Evolutionary conservation across 1,140 invertebrate species (phyloP).

Genomic region (Drosophila jambulina): DNA sequence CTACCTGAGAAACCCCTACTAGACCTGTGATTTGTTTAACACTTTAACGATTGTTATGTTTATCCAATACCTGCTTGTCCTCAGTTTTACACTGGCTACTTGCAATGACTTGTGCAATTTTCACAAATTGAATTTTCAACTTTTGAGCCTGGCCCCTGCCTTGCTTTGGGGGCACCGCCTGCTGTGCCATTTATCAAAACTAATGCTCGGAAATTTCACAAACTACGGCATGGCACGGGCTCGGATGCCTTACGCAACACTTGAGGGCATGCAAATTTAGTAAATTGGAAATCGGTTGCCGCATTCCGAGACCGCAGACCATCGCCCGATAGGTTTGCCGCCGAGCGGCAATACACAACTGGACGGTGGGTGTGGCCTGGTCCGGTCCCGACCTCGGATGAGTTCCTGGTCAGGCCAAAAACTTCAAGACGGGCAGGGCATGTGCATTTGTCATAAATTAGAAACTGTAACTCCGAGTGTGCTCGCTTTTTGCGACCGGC

Average conservation of each 20-base stretch:
- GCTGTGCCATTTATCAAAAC: slow-evolving; percentile 63
- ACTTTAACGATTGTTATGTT: too few relatives aligned
- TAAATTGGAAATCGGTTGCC: slow-evolving; percentile 75
- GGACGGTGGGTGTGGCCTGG: slow-evolving; percentile 22
- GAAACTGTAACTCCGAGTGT: slow-evolving; percentile 73
- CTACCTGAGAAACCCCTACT: too few relatives aligned
- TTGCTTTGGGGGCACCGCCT: slow-evolving; percentile 22
- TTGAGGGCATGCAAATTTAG: slow-evolving; percentile 73
- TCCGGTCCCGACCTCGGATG: slow-evolving; percentile 38
- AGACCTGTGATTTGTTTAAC: not conserved
- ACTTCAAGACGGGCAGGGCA: slow-evolving; percentile 67
- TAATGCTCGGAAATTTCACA: slow-evolving; percentile 36
- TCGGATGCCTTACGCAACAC: slow-evolving; percentile 56
- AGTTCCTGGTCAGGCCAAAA: slow-evolving; percentile 56
- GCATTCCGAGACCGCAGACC: slow-evolving; percentile 70
- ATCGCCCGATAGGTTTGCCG: slow-evolving; percentile 67
- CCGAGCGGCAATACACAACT: slow-evolving; percentile 39
- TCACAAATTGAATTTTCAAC: slow-evolving; percentile 23
- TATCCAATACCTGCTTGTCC: too few relatives aligned
- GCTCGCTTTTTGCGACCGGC: slow-evolving; percentile 32
- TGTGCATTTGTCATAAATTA: slow-evolving; percentile 84
- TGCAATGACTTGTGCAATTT: not conserved
- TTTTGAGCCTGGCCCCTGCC: slow-evolving; percentile 5
- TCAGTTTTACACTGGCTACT: not conserved
- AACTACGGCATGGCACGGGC: slow-evolving; percentile 39